Percentiles rank a stretch among this genome's conserved stretches.
Evolutionary conservation across 2,797 vertebrate genomes (phyloP).

Genomic region (Tangara arthus): DNA sequence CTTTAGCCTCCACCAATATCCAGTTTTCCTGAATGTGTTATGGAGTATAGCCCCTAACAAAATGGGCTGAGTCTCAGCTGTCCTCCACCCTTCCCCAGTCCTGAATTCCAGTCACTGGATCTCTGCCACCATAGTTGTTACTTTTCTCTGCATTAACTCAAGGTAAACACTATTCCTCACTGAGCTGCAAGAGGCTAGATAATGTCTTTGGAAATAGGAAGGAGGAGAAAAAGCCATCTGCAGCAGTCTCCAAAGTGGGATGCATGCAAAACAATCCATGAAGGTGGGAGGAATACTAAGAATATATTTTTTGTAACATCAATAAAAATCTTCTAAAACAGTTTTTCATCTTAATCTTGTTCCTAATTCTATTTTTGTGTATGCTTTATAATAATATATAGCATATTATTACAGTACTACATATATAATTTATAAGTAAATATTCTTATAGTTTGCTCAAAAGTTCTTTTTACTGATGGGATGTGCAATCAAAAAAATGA

Average conservation of each 20-base stretch:
- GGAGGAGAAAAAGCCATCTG: neutral
- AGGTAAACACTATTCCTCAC: neutral
- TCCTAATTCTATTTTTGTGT: neutral
- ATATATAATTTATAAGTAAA: neutral
- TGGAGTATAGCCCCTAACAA: neutral
- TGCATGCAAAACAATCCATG: neutral
- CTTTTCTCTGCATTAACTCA: neutral
- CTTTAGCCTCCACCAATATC: neutral
- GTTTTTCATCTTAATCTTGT: neutral
- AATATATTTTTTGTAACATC: neutral
- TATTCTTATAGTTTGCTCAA: neutral
- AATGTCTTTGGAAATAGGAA: neutral
- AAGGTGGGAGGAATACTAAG: neutral
- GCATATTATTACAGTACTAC: neutral
- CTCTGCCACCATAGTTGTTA: fast-evolving
- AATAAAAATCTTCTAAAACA: neutral
- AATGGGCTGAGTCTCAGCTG: neutral
- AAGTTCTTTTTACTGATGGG: neutral
- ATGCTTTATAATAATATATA: neutral
- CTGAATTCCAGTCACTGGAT: neutral
- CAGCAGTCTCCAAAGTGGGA: neutral
- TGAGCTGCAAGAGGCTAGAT: neutral
- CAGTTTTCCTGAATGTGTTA: neutral
- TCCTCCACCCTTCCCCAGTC: neutral
- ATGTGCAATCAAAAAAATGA: neutral